These are phyloP conservation scores for Alosa alosa DNA, from an alignment of 2,113 vertebrate genomes.

Conservation along the genomic window DNA sequence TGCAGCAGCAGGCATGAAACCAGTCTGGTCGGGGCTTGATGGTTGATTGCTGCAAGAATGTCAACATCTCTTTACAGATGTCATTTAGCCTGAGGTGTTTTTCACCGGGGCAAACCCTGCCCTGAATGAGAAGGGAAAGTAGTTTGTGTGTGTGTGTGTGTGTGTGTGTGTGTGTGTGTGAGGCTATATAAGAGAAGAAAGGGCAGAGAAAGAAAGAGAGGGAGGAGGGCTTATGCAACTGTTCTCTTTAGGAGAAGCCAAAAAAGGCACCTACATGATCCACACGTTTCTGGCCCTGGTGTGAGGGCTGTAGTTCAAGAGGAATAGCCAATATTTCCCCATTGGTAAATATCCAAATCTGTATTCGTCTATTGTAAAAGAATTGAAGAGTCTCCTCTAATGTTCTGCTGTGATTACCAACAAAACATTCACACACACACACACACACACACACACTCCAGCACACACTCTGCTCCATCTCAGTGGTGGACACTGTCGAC, in stretches of 20 bases:
- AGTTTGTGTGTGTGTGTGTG: background rate
- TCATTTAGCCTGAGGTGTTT: conserved; percentile 63
- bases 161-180: background rate
- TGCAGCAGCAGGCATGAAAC: conserved; percentile 60
- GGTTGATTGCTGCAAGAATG: conserved; percentile 75
- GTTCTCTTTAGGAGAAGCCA: conserved; percentile 50
- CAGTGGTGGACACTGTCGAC: conserved; percentile 9
- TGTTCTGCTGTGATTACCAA: background rate
- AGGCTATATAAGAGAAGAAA: background rate
- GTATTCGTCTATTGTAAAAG: background rate
- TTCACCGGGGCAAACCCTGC: conserved; percentile 49
- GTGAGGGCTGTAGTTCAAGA: background rate
- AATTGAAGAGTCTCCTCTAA: background rate
- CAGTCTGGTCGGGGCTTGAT: conserved; percentile 65
- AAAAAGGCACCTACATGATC: conserved; percentile 39
- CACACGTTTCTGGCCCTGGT: conserved; percentile 26
- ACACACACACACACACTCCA: conserved; percentile 18
- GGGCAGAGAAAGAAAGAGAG: background rate
- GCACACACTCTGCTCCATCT: background rate
- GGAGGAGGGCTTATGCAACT: conserved; percentile 60
- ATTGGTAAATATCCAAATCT: background rate
- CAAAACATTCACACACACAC: background rate
- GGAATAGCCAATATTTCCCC: background rate
- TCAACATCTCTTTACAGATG: conserved; percentile 69
- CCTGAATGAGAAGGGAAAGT: conserved; percentile 49